Conservation (phyloP, 2,888 invertebrate species). For the Leptopilina syphax region DNA sequence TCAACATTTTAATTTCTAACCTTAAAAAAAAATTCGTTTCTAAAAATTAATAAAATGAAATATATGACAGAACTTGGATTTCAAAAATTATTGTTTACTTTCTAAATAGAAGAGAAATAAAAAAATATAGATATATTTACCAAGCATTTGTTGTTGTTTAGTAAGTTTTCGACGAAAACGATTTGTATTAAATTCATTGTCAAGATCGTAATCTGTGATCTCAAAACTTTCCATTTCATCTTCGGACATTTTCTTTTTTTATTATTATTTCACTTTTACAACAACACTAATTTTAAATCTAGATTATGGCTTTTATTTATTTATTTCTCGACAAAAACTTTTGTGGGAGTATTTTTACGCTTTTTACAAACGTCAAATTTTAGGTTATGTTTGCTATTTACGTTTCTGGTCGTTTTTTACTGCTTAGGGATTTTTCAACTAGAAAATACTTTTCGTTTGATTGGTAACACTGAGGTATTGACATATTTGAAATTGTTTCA, state of each 20-base stretch:
- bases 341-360: too few species aligned
- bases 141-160: conserved; percentile 96
- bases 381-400: conserved; percentile 15
- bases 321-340: too few species aligned
- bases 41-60: too few species aligned
- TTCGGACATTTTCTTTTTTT: conserved; percentile 81
- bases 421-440: background rate
- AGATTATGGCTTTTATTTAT: too few species aligned
- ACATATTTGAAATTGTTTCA: too few species aligned
- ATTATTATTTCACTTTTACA: conserved; percentile 77
- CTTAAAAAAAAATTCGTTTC: too few species aligned
- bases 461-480: background rate
- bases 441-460: background rate
- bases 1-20: too few species aligned
- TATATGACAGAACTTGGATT: too few species aligned
- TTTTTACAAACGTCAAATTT: background rate
- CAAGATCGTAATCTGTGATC: conserved; percentile 95
- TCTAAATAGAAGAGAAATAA: too few species aligned
- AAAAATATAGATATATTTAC: conserved; percentile 78
- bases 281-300: background rate
- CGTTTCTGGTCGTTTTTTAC: background rate
- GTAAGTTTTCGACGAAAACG: conserved; percentile 84
- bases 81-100: too few species aligned
- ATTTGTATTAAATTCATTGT: conserved; percentile 93
- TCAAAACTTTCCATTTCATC: conserved; percentile 96